phyloP scores from a whole-genome alignment of 2,888 invertebrate species.

The Dyspetes luteomarginatus region DNA sequence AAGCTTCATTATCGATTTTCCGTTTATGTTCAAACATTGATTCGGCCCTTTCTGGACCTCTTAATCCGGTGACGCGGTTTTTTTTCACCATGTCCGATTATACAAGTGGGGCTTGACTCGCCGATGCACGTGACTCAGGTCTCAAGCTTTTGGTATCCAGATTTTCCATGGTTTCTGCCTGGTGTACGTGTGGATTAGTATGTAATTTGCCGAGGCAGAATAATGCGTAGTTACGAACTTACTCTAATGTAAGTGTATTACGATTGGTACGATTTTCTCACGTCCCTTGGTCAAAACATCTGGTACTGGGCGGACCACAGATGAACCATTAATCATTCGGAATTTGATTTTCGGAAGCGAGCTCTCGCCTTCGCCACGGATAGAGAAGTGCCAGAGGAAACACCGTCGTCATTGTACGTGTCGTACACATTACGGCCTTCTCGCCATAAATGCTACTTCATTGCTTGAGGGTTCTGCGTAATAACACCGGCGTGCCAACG shows the following conservation, averaged over 20 bases:
- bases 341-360: conserved; percentile 15
- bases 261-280: background rate
- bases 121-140: background rate
- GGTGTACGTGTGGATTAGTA: conserved; percentile 68
- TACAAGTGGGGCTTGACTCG: conserved; percentile 15
- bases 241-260: background rate
- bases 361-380: background rate
- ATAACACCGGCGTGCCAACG: background rate
- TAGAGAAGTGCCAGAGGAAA: background rate
- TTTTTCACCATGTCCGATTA: background rate
- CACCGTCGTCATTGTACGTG: conserved; percentile 1
- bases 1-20: background rate
- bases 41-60: background rate
- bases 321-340: conserved; percentile 72
- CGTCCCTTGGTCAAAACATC: background rate
- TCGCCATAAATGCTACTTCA: conserved; percentile 34
- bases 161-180: conserved; percentile 20
- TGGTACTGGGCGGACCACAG: conserved; percentile 48
- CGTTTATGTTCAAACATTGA: conserved; percentile 28
- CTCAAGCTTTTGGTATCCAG: background rate
- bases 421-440: conserved; percentile 2
- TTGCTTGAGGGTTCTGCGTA: conserved; percentile 27
- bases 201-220: conserved; percentile 72
- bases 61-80: conserved; percentile 31
- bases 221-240: conserved; percentile 64